phyloP scores from a whole-genome alignment of 2,888 invertebrate genomes.

The Amiota mariae region DNA sequence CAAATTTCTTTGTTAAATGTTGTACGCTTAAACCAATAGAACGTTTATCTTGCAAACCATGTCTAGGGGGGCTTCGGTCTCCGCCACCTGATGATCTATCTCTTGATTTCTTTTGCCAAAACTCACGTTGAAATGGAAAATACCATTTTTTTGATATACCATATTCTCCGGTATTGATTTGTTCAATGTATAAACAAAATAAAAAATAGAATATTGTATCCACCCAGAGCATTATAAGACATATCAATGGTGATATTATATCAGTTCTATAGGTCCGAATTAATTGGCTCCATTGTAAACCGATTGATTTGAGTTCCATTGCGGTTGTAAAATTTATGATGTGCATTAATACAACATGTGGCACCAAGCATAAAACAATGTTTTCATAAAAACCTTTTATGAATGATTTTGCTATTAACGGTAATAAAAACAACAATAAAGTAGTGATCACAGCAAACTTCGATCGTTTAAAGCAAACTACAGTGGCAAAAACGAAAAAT shows the following conservation, averaged over 20 bases:
- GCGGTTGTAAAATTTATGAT: conserved; percentile 76
- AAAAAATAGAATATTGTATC: conserved; percentile 75
- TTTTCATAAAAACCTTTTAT: neutral
- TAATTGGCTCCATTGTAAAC: neutral
- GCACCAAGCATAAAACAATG: conserved; percentile 76
- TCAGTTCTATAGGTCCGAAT: neutral
- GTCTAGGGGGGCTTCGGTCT: neutral
- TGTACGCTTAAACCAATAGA: conserved; percentile 74
- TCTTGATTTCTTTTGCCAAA: conserved; percentile 72
- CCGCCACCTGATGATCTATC: conserved; percentile 27
- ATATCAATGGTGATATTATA: conserved; percentile 77
- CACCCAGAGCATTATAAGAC: conserved; percentile 77
- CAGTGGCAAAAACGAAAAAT: conserved; percentile 83
- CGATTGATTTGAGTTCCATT: neutral
- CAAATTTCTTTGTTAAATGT: conserved; percentile 78
- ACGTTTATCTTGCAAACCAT: neutral
- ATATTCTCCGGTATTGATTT: conserved; percentile 86
- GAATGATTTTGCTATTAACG: neutral
- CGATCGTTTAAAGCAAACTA: conserved; percentile 84
- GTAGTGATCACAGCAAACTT: conserved; percentile 79
- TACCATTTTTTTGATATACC: conserved; percentile 87
- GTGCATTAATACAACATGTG: conserved; percentile 84
- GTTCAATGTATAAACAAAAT: conserved; percentile 87
- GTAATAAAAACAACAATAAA: neutral
- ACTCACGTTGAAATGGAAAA: conserved; percentile 79